These are phyloP conservation scores for Trididemnum nubilum DNA, from an alignment of 23 tunicate species.

Conservation along the genomic window DNA sequence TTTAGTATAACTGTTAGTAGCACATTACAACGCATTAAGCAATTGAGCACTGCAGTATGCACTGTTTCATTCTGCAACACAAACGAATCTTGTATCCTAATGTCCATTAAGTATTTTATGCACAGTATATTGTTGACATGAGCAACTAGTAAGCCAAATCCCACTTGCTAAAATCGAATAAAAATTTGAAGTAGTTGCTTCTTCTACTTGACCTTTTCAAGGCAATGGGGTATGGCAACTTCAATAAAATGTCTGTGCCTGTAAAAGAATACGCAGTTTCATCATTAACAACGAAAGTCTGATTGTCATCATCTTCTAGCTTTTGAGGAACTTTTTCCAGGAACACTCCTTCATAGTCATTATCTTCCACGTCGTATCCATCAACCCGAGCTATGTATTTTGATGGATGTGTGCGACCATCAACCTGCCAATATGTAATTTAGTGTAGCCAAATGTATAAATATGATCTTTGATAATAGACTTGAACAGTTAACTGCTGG, in stretches of 20 bases:
- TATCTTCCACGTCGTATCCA: slow-evolving; percentile 20
- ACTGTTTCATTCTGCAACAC: neutral
- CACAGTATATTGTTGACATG: neutral
- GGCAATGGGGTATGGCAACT: slow-evolving; percentile 22
- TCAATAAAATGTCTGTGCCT: slow-evolving; percentile 18
- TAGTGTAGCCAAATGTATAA: neutral
- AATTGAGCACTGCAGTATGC: no score
- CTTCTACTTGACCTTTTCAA: slow-evolving; percentile 7
- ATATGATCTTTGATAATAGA: neutral
- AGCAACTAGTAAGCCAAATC: slow-evolving; percentile 21
- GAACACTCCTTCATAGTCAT: slow-evolving; percentile 34
- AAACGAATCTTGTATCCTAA: neutral
- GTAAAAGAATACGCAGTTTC: slow-evolving; percentile 13
- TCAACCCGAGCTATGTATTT: slow-evolving; percentile 20
- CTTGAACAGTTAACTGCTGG: neutral
- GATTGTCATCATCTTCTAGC: slow-evolving; percentile 3
- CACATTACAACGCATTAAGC: no score
- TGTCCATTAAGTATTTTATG: neutral
- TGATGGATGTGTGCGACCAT: slow-evolving; percentile 1
- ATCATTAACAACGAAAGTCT: slow-evolving; percentile 20
- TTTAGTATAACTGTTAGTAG: no score
- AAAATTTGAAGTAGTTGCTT: slow-evolving; percentile 10
- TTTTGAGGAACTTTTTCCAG: slow-evolving; percentile 21
- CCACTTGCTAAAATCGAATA: slow-evolving; percentile 20
- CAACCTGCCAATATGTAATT: slow-evolving; percentile 17